Base-by-base conservation (phyloP, 2,888 invertebrate species). In the Pandemis cinnamomeana region DNA sequence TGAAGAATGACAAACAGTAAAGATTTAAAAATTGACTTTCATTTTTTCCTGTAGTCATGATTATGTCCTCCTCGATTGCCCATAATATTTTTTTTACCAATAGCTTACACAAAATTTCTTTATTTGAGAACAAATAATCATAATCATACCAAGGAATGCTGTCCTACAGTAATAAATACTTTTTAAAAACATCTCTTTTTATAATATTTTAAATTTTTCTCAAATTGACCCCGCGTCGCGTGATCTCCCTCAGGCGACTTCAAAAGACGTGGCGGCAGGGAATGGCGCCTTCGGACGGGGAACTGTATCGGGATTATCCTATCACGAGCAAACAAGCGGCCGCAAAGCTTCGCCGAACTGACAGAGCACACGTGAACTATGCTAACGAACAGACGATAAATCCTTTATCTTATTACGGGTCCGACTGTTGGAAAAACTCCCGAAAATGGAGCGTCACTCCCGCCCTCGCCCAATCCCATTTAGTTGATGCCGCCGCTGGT, bases 311-410 rank as follows among this genome's bases (percentile, higher is more conserved):
- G 87, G 92, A 93, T 93, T 88, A 93, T 92, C 91, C 89, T 82
- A 83, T 84, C 85, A 85, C 87, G 85, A 85, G 86, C 86, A 91
- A 92, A 92, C 91, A 92, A 82, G 82, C 85, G 88, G 85, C 87
- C 87, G 80, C 87, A 87, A 89, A 89, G 87, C 86, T 81, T 80
- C 83, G 80, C 77, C 83, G 81, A 82, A 84, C 85, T 81, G 85
- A 82, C 71, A 62, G 83, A 83, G 83, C 86, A 83, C 83, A 88
- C 88, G 88, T 85, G 87, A 89, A 88, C 89, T 91, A 88, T 88
- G 87, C 88, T 92, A 91, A 93, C 91, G 90, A 89, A 92, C 92
- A 91, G 88, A 87, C 86, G 90, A 89, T 92, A 92, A 92, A 89
- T 89, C 92, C 92, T 90, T 93, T 91, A 92, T 91, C 91, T 92